Evolutionary conservation across 2,888 invertebrate species (phyloP), one percentile per base, ranked within the genome.

Genomic region (Helicoverpa assulta): DNA sequence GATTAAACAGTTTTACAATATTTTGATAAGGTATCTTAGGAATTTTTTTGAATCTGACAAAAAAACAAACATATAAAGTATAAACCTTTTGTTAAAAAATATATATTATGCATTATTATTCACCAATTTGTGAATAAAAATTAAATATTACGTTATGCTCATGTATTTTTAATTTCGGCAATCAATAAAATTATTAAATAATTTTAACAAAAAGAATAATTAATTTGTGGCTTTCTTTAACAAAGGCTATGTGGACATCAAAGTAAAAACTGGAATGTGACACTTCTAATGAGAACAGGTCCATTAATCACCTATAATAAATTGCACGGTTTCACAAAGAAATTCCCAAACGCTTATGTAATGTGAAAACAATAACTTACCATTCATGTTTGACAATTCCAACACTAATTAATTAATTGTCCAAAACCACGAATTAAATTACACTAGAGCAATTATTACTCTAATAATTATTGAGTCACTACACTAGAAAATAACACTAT

Each of bases 301-400:
- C 52, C 54, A 65, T 47, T 50, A 70, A 79, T 70, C 14, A 50
- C 54, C 10, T 56, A 18, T 54, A 62, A 63, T 57, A 54, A 64
- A 67, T 61, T 64, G 29, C 33, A 65, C 26, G 29, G 52, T 68
- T 66, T 21, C 61, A 26, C 21, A 19, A 33, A 71, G 0, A 64
- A 55, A 54, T 51, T 66, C 18, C 56, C 62, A 72, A 76, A 63
- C 53, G 19, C 7, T 56, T 58, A 29, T 29, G 43, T 58, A 67
- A 70, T 58, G 14, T 29, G 8, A 18, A 60, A 65, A 65, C 26
- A 73, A 66, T 67, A 7, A 76, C 84, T 81, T 55, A 84, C 84
- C 84, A 16, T 81, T 81, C 85, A 85, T 84, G 40, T 62, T 71
- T 67, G 43, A 51, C 19, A 72, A 76, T 85, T 81, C 80, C 85